Conservation (phyloP, 1,140 invertebrate genomes). For the Phenacoccus solenopsis region DNA sequence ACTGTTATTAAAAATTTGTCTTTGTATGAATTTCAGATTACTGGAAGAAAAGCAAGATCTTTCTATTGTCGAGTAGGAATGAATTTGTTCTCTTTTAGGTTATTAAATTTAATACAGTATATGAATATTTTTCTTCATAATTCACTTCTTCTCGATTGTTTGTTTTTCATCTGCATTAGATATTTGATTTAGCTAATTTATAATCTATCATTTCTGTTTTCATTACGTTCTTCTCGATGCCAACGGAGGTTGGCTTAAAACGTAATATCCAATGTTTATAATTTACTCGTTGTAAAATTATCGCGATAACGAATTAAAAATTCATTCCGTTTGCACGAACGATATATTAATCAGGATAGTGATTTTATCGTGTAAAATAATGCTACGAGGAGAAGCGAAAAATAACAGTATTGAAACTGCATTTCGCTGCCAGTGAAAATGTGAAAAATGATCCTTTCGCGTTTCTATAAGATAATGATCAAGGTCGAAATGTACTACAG, state of each 20-base stretch:
- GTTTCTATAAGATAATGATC: no score
- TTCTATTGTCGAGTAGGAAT: not conserved
- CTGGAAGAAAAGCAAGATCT: not conserved
- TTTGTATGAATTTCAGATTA: not conserved
- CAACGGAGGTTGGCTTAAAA: not conserved
- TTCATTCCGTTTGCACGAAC: not conserved
- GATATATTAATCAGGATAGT: not conserved
- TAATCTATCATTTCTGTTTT: not conserved
- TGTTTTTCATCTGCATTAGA: not conserved
- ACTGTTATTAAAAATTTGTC: no score
- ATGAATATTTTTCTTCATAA: not conserved
- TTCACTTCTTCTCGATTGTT: constrained; percentile 2
- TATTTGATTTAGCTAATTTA: not conserved
- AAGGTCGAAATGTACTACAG: not conserved
- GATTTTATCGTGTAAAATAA: no score
- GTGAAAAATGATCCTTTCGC: no score
- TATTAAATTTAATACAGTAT: not conserved
- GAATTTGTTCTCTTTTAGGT: not conserved
- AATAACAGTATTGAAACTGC: not conserved
- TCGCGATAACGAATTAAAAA: no score
- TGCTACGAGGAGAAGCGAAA: not conserved
- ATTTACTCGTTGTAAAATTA: no score
- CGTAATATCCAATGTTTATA: not conserved
- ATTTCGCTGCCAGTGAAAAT: not conserved
- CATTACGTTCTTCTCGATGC: not conserved